Evolutionary conservation across 2,797 vertebrate genomes (phyloP).

Genomic region (Argyrosomus regius): DNA sequence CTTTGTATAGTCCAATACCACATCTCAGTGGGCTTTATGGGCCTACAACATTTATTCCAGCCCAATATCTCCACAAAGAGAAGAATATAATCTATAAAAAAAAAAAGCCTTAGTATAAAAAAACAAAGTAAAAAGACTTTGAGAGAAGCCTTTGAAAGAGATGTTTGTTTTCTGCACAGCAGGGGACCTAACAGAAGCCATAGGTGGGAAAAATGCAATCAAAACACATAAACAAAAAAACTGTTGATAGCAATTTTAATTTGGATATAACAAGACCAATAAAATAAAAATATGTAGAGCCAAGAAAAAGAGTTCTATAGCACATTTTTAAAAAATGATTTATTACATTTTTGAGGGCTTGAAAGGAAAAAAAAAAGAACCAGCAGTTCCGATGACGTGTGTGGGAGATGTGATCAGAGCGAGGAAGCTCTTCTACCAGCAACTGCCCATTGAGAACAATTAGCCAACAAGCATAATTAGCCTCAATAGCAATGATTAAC

Average conservation of each 20-base stretch:
- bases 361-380: not conserved
- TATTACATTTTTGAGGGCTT: not conserved
- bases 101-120: not conserved
- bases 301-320: not conserved
- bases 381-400: not conserved
- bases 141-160: not conserved
- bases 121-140: not conserved
- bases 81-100: not conserved
- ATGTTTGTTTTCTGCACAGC: not conserved
- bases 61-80: not conserved
- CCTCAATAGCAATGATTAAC: constrained; percentile 31
- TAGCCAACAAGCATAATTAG: constrained; percentile 35
- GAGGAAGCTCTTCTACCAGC: constrained; percentile 1
- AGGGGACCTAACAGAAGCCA: not conserved
- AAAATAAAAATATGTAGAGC: not conserved
- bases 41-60: not conserved
- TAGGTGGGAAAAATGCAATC: not conserved
- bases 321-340: not conserved
- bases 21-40: not conserved
- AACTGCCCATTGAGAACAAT: constrained; percentile 25
- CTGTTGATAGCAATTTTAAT: not conserved
- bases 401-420: not conserved
- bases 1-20: not conserved
- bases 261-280: not conserved
- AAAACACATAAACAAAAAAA: constrained; percentile 9